A percentile compares a stretch with the other conserved stretches of the same genome.
Conservation (phyloP, 2,113 vertebrate species). For the Pseudolaguvia tuberculata region DNA sequence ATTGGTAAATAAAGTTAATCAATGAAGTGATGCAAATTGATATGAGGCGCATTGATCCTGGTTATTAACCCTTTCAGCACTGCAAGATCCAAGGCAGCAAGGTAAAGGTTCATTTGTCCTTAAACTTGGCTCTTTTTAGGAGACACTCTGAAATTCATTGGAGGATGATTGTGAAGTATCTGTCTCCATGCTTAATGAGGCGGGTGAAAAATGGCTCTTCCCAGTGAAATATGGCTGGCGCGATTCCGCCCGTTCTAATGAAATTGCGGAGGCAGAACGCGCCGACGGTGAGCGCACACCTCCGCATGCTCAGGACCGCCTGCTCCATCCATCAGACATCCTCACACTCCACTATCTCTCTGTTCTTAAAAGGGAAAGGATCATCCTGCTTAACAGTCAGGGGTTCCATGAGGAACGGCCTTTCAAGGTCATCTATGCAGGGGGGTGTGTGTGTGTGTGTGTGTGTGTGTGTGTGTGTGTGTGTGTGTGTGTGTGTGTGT, state of each 20-base stretch:
- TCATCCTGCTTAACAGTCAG: conserved; percentile 55
- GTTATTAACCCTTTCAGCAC: conserved; percentile 5
- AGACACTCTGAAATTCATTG: conserved; percentile 41
- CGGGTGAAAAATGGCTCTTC: conserved; percentile 41
- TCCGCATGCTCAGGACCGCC: conserved; percentile 37
- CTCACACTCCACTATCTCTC: conserved; percentile 32
- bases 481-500: conserved; percentile 50
- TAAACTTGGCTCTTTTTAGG: conserved; percentile 10
- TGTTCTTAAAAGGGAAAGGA: conserved; percentile 40
- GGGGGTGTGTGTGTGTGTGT: conserved; percentile 17
- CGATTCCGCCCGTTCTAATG: conserved; percentile 48
- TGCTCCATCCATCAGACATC: conserved; percentile 46
- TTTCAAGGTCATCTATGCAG: conserved; percentile 62
- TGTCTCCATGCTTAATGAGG: conserved; percentile 46
- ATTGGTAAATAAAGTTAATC: neutral
- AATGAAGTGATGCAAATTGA: neutral
- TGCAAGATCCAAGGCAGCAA: too few relatives aligned
- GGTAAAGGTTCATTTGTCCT: conserved; percentile 3
- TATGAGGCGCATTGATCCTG: neutral
- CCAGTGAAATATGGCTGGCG: conserved; percentile 42
- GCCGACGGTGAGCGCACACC: conserved; percentile 21
- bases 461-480: conserved; percentile 43
- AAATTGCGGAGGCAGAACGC: conserved; percentile 44
- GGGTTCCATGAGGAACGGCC: conserved; percentile 51
- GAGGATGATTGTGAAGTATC: conserved; percentile 46